Evolutionary conservation across 2,113 vertebrate species (phyloP).

Genomic region (Pituophis catenifer): DNA sequence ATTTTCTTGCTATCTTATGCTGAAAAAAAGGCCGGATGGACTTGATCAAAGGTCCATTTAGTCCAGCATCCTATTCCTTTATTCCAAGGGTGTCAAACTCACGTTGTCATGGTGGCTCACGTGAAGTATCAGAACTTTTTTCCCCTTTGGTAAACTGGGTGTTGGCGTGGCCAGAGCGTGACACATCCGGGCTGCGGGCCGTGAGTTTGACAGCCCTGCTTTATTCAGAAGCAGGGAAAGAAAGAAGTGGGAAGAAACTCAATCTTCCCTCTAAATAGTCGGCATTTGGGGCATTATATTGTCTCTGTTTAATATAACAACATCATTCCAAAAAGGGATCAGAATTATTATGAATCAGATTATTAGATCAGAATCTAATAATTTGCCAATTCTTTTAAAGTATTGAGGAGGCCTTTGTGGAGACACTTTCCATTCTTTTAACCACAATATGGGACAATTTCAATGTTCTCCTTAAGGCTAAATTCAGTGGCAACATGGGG

Average conservation of each 20-base stretch:
- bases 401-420: background rate
- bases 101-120: too few relatives aligned
- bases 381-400: background rate
- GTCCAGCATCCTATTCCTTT: background rate
- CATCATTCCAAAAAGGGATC: background rate
- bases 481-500: background rate
- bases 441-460: background rate
- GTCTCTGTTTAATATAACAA: background rate
- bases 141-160: too few relatives aligned
- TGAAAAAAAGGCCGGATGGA: background rate
- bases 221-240: background rate
- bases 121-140: too few relatives aligned
- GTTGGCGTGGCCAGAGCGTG: too few relatives aligned
- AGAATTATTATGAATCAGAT: background rate
- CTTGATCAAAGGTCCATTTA: background rate
- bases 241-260: background rate
- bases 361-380: background rate
- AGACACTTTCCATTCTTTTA: background rate
- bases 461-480: background rate
- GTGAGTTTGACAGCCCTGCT: too few relatives aligned
- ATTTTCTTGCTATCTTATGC: background rate
- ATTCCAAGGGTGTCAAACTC: background rate
- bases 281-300: background rate
- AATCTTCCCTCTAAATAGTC: background rate
- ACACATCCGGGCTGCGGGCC: fast-evolving